Evolutionary conservation across 2,888 invertebrate species (phyloP).

Genomic region (Caenorhabditis sp.): DNA sequence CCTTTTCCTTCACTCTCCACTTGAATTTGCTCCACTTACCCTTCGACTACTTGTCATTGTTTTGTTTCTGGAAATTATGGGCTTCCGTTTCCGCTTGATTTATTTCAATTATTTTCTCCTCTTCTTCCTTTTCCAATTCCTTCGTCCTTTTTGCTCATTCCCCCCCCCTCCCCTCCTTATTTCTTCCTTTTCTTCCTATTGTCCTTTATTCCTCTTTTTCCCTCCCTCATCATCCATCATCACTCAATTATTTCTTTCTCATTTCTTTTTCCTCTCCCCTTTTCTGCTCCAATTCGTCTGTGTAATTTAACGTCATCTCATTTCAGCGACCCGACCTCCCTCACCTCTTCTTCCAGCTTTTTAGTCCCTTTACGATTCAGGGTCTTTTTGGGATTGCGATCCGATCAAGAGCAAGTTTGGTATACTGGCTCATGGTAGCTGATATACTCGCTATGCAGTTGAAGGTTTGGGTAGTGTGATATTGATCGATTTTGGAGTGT

Average conservation of each 20-base stretch:
- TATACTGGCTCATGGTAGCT: conserved; percentile 66
- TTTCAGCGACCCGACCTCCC: conserved; percentile 60
- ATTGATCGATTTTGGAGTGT: neutral
- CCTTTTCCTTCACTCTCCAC: conserved; percentile 11
- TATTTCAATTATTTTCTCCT: conserved; percentile 35
- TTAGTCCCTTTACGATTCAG: conserved; percentile 2
- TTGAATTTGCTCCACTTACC: conserved; percentile 13
- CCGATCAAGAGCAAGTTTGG: conserved; percentile 26
- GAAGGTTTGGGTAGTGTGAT: conserved; percentile 46
- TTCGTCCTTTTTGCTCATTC: neutral
- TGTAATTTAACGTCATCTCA: too few relatives aligned
- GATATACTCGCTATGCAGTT: conserved; percentile 67
- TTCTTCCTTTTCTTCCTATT: conserved; percentile 23
- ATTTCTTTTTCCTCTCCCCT: conserved; percentile 24
- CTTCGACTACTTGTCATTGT: too few relatives aligned
- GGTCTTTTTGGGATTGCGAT: conserved; percentile 15
- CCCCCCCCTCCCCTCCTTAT: conserved; percentile 2
- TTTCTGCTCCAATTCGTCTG: conserved; percentile 15
- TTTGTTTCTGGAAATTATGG: too few relatives aligned
- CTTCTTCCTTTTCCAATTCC: neutral
- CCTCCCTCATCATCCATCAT: conserved; percentile 56
- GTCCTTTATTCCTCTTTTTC: conserved; percentile 23
- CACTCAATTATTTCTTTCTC: conserved; percentile 53
- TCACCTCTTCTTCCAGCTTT: conserved; percentile 27
- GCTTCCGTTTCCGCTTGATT: conserved; percentile 53